Base-by-base conservation (phyloP, 2,113 vertebrate species). In the Crypturellus undulatus region DNA sequence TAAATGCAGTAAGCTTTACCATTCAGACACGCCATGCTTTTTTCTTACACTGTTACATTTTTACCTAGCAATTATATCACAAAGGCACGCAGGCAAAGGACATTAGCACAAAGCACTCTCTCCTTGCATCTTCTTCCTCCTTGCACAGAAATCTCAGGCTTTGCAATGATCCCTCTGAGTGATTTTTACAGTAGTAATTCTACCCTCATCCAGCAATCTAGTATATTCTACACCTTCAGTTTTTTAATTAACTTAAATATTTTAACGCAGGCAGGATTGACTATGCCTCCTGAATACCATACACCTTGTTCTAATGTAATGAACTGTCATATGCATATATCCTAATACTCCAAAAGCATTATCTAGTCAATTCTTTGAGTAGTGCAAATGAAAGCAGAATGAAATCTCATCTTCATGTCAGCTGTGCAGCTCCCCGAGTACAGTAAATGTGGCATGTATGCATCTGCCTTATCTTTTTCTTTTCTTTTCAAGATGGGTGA, bases 61-160 rank as follows among this genome's bases (percentile, higher is more conserved):
- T 96, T 94, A 94, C 79, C 92, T 84, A 93, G 71, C 60, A 96
- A 95, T 96, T 96, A 92, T 60, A 91, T 69, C 59, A 92, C 78
- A 93, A 94, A 93, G 68, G 58, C 76, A 76, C 1, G 0, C 30
- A 71, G 58, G 90, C 64, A 83, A 94, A 94, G 84, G 95, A 97
- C 92, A 86, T 24, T 22, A 94, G 93, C 60, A 51, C 79, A 90
- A 96, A 96, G 85, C 90, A 68, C 52, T 24, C 26, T 24, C 38
- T 90, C 71, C 77, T 80, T 62, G 71, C 43, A 56, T 91, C 82
- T 92, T 75, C 42, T 93, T 80, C 28, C 42, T 85, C 36, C 21
- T 24, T 69, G 40, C 34, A 77, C 38, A 91, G 86, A 11, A 83
- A 83, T 20, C 32, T 34, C 87, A 89, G 45, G n/a, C 65, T 71